These are phyloP conservation scores for Avahi laniger DNA, from an alignment of 2,797 vertebrate species.

Conservation along the genomic window DNA sequence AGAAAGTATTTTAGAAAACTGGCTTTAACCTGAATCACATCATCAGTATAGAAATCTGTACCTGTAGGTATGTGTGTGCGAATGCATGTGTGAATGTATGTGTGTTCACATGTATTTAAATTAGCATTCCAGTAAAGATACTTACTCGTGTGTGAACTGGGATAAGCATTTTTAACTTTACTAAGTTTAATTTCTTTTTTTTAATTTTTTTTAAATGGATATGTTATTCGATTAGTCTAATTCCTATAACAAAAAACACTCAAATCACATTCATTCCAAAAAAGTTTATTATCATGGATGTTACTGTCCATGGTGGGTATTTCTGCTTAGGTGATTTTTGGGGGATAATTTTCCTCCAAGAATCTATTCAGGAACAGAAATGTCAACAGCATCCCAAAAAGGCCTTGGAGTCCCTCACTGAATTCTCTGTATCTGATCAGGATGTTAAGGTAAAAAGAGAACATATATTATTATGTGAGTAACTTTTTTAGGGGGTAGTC, in stretches of 20 bases:
- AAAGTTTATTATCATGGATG: background rate
- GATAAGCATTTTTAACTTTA: conserved; percentile 1
- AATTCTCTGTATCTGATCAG: background rate
- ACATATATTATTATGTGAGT: background rate
- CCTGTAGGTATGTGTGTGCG: background rate
- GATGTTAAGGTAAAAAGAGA: background rate
- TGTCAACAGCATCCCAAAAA: background rate
- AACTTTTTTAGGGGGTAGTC: background rate
- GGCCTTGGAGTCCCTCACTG: background rate
- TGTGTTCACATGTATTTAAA: background rate
- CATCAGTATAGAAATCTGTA: background rate
- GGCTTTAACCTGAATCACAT: background rate
- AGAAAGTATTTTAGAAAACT: background rate
- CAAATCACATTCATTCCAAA: background rate
- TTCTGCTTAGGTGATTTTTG: background rate
- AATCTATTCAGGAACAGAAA: background rate
- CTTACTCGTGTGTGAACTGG: background rate
- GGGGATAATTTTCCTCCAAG: background rate
- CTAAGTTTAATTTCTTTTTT: background rate
- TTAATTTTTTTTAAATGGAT: background rate
- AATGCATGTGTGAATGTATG: background rate
- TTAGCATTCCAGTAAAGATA: background rate
- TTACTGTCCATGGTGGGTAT: background rate
- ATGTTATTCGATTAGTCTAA: background rate
- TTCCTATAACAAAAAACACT: background rate